Evolutionary conservation across 1,140 invertebrate genomes (phyloP), one percentile per base, ranked within the genome.

Genomic region (Venustaconcha ellipsiformis): DNA sequence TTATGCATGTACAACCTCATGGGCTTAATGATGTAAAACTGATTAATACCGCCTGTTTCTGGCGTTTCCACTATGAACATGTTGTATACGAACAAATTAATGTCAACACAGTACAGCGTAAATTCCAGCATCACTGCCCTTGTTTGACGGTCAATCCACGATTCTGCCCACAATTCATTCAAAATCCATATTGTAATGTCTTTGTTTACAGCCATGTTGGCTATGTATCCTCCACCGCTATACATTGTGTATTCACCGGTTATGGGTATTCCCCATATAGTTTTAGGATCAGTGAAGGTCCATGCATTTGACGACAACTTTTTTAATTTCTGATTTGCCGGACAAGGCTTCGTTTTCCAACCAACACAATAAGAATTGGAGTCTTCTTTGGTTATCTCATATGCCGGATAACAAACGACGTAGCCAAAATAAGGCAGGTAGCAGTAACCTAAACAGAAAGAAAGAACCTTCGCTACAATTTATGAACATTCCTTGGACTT

Each of bases 71-170:
- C 60, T 15, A 83, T 57, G 14, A 85, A 70, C 12, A 62, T 60
- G 26, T 78, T 68, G 48, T 78, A 81, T 15, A 70, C 65, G 64
- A 85, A 83, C 66, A 84, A 58, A 64, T 84, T 81, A 1, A 72
- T 80, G 37, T 81, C 80, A 11, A 90, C 88, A 80, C 91, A 92
- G 76, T 92, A 92, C 4, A 90, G 83, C 8, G 91, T 91, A 78
- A 91, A 91, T 72, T 92, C 91, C 12, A 91, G 80, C 67, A 92
- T 87, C 14, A 92, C 84, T 11, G 90, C 91, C 80, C 91, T 79
- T 4, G 92, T 92, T 20, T 85, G 74, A 26, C 86, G 72, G 74
- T 92, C 91, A 15, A 92, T 87, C 92, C 92, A 92, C 37, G 67
- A 78, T 55, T 82, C 74, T 5, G 78, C 74, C 59, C 89, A 71